phyloP scores from a whole-genome alignment of 2,113 vertebrate genomes.

The Aviceda subcristata region DNA sequence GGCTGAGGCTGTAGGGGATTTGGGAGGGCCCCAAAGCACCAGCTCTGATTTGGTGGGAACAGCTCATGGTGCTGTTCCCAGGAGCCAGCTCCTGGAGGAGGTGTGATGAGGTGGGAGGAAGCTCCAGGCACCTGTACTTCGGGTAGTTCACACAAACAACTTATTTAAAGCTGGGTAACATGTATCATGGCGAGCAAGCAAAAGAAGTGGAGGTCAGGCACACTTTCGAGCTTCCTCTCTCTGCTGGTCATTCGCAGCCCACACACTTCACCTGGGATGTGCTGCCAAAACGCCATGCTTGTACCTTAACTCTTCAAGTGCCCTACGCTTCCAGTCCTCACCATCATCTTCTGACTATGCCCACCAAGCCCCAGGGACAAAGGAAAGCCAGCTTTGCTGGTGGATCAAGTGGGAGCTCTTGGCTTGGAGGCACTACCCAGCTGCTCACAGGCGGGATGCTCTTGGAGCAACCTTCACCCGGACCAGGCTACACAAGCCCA shows the following conservation, averaged over 20 bases:
- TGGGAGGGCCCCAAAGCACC: background rate
- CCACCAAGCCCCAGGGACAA: background rate
- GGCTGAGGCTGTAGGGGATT: background rate
- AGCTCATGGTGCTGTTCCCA: background rate
- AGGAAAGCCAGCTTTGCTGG: background rate
- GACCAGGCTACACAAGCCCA: background rate
- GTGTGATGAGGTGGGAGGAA: conserved; percentile 31
- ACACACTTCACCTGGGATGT: background rate
- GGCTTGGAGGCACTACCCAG: background rate
- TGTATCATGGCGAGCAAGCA: background rate
- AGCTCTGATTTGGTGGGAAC: background rate
- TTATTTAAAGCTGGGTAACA: background rate
- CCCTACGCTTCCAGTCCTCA: background rate
- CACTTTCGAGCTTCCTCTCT: background rate
- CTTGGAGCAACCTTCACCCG: background rate
- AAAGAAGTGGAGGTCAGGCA: background rate
- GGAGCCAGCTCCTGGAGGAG: background rate
- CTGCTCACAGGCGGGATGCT: background rate
- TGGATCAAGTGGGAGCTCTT: background rate
- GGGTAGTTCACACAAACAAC: background rate
- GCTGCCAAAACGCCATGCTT: background rate
- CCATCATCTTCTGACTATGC: background rate
- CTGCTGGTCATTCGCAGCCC: background rate
- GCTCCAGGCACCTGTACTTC: conserved; percentile 7
- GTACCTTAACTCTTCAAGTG: background rate